A percentile compares a stretch with the other conserved stretches of the same genome.
These are phyloP conservation scores for Oenanthe oenanthe DNA, from an alignment of 2,113 vertebrate species.

Conservation along the genomic window DNA sequence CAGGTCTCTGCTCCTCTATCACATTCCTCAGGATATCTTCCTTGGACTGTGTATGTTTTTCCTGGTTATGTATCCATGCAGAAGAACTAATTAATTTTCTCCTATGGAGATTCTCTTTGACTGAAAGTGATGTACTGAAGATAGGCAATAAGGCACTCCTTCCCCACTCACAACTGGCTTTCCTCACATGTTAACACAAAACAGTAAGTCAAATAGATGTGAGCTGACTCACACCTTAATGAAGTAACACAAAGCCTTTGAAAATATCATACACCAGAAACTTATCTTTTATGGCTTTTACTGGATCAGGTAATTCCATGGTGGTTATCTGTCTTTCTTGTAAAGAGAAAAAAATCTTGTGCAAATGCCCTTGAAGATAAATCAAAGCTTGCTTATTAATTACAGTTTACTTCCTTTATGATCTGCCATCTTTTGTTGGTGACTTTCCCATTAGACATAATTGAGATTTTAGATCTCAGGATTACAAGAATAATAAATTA, in stretches of 20 bases:
- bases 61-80: rapidly evolving
- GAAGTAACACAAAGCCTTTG: not conserved
- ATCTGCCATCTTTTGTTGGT: not conserved
- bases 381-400: not conserved
- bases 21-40: not conserved
- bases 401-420: not conserved
- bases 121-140: not conserved
- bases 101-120: not conserved
- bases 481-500: not conserved
- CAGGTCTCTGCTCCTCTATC: not conserved
- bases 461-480: not conserved
- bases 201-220: not conserved
- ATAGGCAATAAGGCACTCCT: not conserved
- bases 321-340: not conserved
- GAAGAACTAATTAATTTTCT: not conserved
- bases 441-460: not conserved
- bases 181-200: not conserved
- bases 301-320: not conserved
- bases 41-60: not conserved
- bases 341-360: not conserved
- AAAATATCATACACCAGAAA: not conserved
- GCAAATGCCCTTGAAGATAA: not conserved
- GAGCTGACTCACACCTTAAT: not conserved
- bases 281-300: not conserved
- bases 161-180: not conserved